These are phyloP conservation scores for Podotricha telesiphe DNA, from an alignment of 2,888 invertebrate species.

Conservation along the genomic window DNA sequence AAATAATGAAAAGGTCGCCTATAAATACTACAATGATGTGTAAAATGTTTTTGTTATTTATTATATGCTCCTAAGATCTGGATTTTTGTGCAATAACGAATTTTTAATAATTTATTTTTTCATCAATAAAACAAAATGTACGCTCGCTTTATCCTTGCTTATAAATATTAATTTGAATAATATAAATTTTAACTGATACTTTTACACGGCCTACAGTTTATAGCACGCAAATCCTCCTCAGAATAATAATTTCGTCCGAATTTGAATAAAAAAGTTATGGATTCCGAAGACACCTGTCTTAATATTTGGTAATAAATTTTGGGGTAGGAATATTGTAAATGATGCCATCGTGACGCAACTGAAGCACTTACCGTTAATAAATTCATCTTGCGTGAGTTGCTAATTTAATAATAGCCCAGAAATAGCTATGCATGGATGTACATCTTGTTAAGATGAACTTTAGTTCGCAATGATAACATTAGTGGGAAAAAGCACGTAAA, in stretches of 20 bases:
- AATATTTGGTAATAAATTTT: constrained; percentile 2
- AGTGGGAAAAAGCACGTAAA: no score
- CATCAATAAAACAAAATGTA: background rate
- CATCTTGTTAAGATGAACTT: no score
- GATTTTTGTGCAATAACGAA: no score
- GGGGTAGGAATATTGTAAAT: background rate
- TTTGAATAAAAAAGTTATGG: constrained; percentile 18
- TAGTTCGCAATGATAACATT: no score
- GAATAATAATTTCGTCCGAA: constrained; percentile 24
- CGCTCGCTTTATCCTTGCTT: background rate
- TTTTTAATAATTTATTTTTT: no score
- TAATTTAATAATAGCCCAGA: background rate
- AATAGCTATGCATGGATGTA: background rate
- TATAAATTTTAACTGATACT: constrained; percentile 20
- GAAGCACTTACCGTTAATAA: background rate
- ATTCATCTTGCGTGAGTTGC: background rate
- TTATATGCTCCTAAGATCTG: no score
- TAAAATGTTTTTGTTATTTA: no score
- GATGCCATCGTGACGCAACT: background rate
- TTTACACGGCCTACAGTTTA: constrained; percentile 18
- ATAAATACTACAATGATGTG: no score
- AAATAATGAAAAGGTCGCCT: no score
- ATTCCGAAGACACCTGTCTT: background rate
- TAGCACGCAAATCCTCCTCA: constrained; percentile 12
- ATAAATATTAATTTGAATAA: background rate